phyloP scores from a whole-genome alignment of 2,888 invertebrate genomes.

The Diachrysia chrysitis region DNA sequence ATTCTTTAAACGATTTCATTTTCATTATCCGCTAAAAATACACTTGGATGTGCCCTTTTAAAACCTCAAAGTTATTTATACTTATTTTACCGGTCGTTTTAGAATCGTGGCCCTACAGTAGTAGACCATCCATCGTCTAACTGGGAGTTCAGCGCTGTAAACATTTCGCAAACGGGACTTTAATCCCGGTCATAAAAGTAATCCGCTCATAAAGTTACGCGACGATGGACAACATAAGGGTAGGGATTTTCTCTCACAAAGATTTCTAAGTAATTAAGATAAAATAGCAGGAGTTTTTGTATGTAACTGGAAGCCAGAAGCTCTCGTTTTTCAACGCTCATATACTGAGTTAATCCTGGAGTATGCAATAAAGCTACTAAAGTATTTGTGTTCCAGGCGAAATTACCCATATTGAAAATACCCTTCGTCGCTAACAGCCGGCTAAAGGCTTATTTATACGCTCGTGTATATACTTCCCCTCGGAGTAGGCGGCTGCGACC shows the following conservation, averaged over 20 bases:
- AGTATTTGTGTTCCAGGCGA: conserved; percentile 87
- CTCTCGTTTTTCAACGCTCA: conserved; percentile 86
- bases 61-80: conserved; percentile 43
- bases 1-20: conserved; percentile 55
- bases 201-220: conserved; percentile 88
- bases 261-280: conserved; percentile 89
- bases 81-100: conserved; percentile 44
- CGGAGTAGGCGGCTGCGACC: conserved; percentile 68
- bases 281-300: conserved; percentile 86
- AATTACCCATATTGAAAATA: conserved; percentile 89
- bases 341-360: conserved; percentile 87
- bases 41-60: conserved; percentile 28
- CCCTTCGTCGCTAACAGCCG: conserved; percentile 85
- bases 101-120: conserved; percentile 28
- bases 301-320: conserved; percentile 78
- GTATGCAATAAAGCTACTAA: conserved; percentile 88
- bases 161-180: conserved; percentile 87
- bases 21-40: conserved; percentile 35
- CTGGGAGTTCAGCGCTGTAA: conserved; percentile 81
- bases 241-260: conserved; percentile 86
- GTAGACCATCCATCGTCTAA: conserved; percentile 61
- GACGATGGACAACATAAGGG: conserved; percentile 88
- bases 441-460: conserved; percentile 85
- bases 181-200: conserved; percentile 88
- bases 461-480: conserved; percentile 72